Evolutionary conservation across 2,888 invertebrate genomes (phyloP).

Genomic region (Agrotis exclamationis): DNA sequence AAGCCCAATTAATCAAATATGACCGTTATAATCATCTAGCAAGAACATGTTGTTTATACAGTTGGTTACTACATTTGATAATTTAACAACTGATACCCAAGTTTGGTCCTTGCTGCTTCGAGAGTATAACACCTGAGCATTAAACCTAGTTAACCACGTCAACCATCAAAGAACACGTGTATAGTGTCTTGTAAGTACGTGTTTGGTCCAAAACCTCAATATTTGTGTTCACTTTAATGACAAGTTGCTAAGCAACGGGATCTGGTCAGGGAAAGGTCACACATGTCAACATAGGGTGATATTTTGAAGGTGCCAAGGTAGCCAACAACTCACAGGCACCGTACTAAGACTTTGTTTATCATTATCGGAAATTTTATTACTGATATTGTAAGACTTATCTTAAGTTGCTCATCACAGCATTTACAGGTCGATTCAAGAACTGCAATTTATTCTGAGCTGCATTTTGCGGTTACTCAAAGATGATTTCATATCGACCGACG

Average conservation of each 20-base stretch:
- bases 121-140: neutral
- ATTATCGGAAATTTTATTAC: too few relatives aligned
- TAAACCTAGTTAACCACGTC: slow-evolving; percentile 6
- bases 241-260: slow-evolving; percentile 25
- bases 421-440: too few relatives aligned
- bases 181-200: slow-evolving; percentile 12
- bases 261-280: neutral
- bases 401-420: too few relatives aligned
- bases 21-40: too few relatives aligned
- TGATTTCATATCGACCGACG: too few relatives aligned
- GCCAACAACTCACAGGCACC: too few relatives aligned
- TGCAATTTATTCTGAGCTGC: too few relatives aligned
- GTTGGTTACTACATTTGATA: neutral
- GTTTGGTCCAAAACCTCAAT: slow-evolving; percentile 18
- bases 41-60: neutral
- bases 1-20: neutral
- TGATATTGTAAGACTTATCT: too few relatives aligned
- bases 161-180: slow-evolving; percentile 30
- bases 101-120: slow-evolving; percentile 7
- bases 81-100: neutral
- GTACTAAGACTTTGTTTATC: too few relatives aligned
- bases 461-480: too few relatives aligned
- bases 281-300: neutral
- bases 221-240: slow-evolving; percentile 40
- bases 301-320: too few relatives aligned